Percentiles rank a stretch among this genome's conserved stretches.
Conservation (phyloP, 2,113 vertebrate genomes). For the Illadopsis cleaveri region DNA sequence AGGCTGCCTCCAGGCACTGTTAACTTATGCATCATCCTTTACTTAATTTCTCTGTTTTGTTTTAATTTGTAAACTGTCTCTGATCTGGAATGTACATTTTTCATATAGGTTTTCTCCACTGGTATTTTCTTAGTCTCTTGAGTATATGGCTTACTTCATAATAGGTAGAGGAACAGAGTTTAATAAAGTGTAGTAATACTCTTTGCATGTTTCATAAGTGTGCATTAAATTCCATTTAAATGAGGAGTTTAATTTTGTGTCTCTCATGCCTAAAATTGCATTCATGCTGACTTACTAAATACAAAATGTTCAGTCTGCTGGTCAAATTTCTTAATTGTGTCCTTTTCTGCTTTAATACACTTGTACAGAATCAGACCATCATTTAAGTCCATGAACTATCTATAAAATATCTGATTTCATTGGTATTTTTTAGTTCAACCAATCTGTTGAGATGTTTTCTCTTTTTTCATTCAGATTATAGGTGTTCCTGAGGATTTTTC, state of each 20-base stretch:
- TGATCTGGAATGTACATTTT: constrained; percentile 46
- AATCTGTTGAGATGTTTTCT: not conserved
- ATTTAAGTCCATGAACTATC: not conserved
- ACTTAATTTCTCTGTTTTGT: constrained; percentile 66
- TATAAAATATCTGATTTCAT: not conserved
- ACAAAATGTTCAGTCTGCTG: not conserved
- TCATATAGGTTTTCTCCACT: constrained; percentile 28
- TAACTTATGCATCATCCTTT: constrained; percentile 63
- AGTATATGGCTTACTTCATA: constrained; percentile 35
- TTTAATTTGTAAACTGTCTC: constrained; percentile 70
- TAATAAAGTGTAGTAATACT: constrained; percentile 26
- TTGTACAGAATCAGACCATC: not conserved
- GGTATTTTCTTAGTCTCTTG: constrained; percentile 35
- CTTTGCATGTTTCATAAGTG: not conserved
- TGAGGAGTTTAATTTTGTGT: not conserved
- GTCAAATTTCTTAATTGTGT: not conserved
- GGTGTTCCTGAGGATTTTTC: not conserved
- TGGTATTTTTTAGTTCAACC: not conserved
- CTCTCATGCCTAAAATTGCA: not conserved
- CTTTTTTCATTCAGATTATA: not conserved
- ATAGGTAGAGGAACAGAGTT: constrained; percentile 13
- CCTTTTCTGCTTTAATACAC: not conserved
- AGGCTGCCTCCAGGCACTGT: constrained; percentile 48
- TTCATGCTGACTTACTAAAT: not conserved
- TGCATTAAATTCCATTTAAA: not conserved